These are phyloP conservation scores for Coregonus clupeaformis DNA, from an alignment of 2,113 vertebrate species.

Conservation along the genomic window DNA sequence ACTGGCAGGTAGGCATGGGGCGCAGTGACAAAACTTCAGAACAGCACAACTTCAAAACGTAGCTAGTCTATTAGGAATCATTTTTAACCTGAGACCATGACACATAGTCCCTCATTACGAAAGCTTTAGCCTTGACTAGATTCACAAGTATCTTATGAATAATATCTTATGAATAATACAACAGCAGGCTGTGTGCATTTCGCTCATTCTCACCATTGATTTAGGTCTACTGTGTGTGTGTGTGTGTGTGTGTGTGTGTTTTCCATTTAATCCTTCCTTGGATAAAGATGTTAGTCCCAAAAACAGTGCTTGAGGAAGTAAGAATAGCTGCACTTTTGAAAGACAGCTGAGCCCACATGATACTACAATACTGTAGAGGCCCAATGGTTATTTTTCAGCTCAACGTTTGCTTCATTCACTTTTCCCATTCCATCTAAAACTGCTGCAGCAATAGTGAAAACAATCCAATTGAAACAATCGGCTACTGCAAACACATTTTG, in stretches of 20 bases:
- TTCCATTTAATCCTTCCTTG: not conserved
- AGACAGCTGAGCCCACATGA: not conserved
- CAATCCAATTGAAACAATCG: not conserved
- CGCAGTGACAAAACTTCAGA: not conserved
- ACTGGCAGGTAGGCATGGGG: not conserved
- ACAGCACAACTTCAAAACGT: not conserved
- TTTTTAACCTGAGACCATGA: not conserved
- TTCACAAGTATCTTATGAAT: not conserved
- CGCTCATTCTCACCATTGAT: not conserved
- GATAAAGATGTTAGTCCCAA: not conserved
- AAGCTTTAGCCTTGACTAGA: not conserved
- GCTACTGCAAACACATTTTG: not conserved
- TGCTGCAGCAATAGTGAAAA: not conserved
- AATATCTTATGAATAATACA: not conserved
- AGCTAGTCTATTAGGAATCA: not conserved
- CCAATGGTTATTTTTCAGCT: not conserved
- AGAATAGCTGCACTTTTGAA: not conserved
- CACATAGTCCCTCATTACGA: not conserved
- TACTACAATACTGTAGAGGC: not conserved
- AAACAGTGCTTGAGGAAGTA: not conserved
- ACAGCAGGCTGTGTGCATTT: not conserved
- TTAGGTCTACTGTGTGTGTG: not conserved
- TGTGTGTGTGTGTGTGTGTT: not conserved
- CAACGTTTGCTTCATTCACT: not conserved
- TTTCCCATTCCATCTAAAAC: not conserved